Base-by-base conservation (phyloP, 2,113 vertebrate genomes). In the Oncorhynchus masou region DNA sequence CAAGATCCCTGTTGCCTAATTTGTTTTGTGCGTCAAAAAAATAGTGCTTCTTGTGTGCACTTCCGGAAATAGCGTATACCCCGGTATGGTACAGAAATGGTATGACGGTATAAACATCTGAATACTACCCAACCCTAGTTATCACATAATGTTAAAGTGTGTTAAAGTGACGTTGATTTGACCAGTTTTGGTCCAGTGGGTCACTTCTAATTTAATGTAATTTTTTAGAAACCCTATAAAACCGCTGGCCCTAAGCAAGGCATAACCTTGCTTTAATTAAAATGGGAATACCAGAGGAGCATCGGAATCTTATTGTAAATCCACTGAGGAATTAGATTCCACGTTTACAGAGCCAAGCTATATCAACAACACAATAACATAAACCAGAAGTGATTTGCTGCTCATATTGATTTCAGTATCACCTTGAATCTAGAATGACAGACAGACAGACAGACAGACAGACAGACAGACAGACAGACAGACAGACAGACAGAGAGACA, bases 211-310 rank as follows among this genome's bases (percentile, higher is more conserved):
- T 77, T 71, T 76, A 0, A 60, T 29, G 20, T 1, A 6, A 19
- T 70, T 76, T 48, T 39, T 60, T 24, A 51, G n/a, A 20, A n/a
- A 20, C 39, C 16, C 3, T 34, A 73, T 45, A 76, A 73, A 73
- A 64, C 20, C 3, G 74, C 24, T 45, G 8, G 19, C 62, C 62
- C 29, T 62, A 59, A 67, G 34, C 59, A 2, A 57, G 8, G 60
- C n/a, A 75, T 67, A 48, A 62, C 31, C 31, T 68, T 22, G 34
- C 31, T 22, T 71, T 77, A 74, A 74, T 77, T 76, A 67, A 76
- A 79, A 74, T 60, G 71, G 29, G 74, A 67, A 68, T 68, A 54
- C 57, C 11, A 3, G 64, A 71, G 57, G 16, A 34, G 34, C 59
- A 5, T n/a, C 59, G 2, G 59, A 22, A 62, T 62, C n/a, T 62